A percentile compares a stretch with the other conserved stretches of the same genome.
Evolutionary conservation across 2,797 vertebrate species (phyloP).

Genomic region (Centroberyx gerrardi): DNA sequence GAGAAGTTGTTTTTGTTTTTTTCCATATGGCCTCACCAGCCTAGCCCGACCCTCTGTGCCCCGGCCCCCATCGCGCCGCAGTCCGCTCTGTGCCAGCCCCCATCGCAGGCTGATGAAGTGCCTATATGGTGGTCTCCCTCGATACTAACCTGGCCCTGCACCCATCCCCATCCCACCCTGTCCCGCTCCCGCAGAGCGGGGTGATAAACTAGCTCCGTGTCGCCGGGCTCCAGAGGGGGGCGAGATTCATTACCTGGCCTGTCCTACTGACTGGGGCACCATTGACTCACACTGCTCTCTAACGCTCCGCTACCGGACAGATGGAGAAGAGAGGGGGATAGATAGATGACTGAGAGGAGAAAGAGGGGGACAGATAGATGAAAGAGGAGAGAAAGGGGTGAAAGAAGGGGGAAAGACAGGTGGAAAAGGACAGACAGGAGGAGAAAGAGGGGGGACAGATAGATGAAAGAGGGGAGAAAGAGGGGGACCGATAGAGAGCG

Average conservation of each 20-base stretch:
- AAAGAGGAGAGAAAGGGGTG: conserved; percentile 43
- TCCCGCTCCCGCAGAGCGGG: conserved; percentile 55
- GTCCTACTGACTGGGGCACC: conserved; percentile 64
- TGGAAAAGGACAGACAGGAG: conserved; percentile 22
- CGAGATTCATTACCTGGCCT: conserved; percentile 71
- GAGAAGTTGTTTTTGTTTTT: no score
- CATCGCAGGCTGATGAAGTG: conserved; percentile 48
- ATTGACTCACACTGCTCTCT: conserved; percentile 56
- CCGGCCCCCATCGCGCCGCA: conserved; percentile 22
- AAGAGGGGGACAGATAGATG: conserved; percentile 37
- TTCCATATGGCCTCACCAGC: no score
- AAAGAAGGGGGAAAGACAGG: conserved; percentile 2
- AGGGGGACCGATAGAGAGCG: conserved; percentile 30
- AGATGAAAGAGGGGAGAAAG: conserved; percentile 39
- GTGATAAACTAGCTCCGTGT: conserved; percentile 61
- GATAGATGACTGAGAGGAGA: conserved; percentile 65
- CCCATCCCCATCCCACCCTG: conserved; percentile 47
- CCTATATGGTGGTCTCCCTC: conserved; percentile 58
- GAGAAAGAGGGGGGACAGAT: conserved; percentile 18
- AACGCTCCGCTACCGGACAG: conserved; percentile 47
- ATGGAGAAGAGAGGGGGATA: conserved; percentile 39
- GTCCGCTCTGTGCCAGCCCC: conserved; percentile 44
- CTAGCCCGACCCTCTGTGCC: conserved; percentile 3
- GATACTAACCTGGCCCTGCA: conserved; percentile 57
- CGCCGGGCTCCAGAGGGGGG: conserved; percentile 54